Conservation (phyloP, 1,140 invertebrate species). For the Drosophila lowei region DNA sequence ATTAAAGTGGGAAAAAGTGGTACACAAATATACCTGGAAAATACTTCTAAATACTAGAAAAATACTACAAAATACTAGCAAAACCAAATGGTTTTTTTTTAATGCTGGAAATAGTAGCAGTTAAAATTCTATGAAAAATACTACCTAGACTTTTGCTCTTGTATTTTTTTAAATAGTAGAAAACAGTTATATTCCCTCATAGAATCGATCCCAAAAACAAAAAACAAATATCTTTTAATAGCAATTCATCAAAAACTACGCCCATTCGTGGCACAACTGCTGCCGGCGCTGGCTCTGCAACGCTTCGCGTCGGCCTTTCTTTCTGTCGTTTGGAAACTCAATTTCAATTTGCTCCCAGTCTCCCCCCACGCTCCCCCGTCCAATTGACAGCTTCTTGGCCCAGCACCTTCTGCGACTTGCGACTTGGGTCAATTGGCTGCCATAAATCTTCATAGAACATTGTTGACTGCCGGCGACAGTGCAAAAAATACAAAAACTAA, state of each 20-base stretch:
- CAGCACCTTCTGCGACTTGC: conserved; percentile 36
- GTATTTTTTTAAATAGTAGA: background rate
- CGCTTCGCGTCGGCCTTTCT: conserved; percentile 12
- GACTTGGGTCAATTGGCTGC: conserved; percentile 64
- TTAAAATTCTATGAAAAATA: too few species aligned
- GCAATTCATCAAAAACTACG: conserved; percentile 45
- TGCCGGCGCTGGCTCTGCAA: background rate
- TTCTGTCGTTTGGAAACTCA: conserved; percentile 43
- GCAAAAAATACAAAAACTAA: conserved; percentile 46
- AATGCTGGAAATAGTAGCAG: too few species aligned
- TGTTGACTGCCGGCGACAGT: conserved; percentile 70
- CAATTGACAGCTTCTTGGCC: conserved; percentile 41
- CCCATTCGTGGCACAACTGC: conserved; percentile 4
- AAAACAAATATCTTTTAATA: conserved; percentile 21
- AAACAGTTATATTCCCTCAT: background rate
- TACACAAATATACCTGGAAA: too few species aligned
- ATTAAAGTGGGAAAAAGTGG: too few species aligned
- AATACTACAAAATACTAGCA: too few species aligned
- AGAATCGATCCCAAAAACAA: background rate
- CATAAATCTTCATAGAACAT: conserved; percentile 77
- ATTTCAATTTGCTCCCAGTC: conserved; percentile 57
- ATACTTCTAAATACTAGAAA: too few species aligned
- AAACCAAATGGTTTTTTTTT: too few species aligned
- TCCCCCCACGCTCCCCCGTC: conserved; percentile 2
- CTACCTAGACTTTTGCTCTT: too few species aligned